Base-by-base conservation (phyloP, 1,140 invertebrate species). In the Scaptodrosophila lebanonensis region DNA sequence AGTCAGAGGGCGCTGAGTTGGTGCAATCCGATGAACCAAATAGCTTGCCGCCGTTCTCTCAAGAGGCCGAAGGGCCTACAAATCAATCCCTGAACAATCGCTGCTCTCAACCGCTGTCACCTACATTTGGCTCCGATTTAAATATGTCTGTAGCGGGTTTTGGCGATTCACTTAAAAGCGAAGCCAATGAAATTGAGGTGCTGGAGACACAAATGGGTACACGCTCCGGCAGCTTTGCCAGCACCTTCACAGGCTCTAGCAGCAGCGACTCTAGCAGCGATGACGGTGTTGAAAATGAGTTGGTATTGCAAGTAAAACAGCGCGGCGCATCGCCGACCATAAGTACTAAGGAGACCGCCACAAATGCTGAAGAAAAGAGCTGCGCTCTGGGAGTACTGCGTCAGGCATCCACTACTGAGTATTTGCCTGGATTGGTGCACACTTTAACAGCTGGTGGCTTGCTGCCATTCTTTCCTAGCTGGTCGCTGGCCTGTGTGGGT, bases 401-500 rank as follows among this genome's bases (percentile, higher is more conserved):
- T 5, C 92, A 95, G 85, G 92, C 93, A 11, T 96, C 94, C 1
- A 97, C 95, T 0, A 96, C 94, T 0, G 94, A 96, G 88, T 97
- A 97, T 88, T 87, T 98, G 25, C 93, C 95, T 2, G 94, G 95
- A 20, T 96, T 98, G 95, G 88, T 97, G 22, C 94, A 97, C 73
- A 91, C 92, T 0, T 90, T 90, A 44, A 95, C 94, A 13, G 94
- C 95, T 3, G 85, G 89, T 2, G 91, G 91, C 0, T 88, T 97
- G 6, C 88, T 98, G 36, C 97, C 98, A 0, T 91, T 93, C 52
- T 99, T 95, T 88, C 93, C 96, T 0, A 98, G 95, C 60, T 99
- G 97, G 96, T 95, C 94, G 1, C 87, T 99, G 12, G 90, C 96
- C 30, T 97, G 95, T 85, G 88, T 98, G 0, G 98, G 97, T 4